phyloP scores from a whole-genome alignment of 35 echinoderm and acorn worm genomes.

The Apostichopus parvimensis region DNA sequence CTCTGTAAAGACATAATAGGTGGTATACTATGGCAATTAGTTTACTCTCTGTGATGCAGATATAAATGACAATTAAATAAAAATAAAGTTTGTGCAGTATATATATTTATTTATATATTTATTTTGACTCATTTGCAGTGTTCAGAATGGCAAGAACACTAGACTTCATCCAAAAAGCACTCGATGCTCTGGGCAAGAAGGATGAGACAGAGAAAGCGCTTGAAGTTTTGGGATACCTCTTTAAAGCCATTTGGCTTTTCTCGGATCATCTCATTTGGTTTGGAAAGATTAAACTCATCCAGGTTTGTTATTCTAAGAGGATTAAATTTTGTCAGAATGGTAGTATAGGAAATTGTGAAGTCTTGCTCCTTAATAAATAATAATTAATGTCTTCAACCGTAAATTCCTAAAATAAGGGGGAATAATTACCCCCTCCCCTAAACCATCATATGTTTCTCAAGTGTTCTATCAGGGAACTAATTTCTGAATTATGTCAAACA shows the following conservation, averaged over 20 bases:
- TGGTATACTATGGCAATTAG: no score
- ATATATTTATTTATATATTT: background rate
- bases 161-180: constrained; percentile 77
- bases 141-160: constrained; percentile 82
- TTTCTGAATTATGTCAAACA: no score
- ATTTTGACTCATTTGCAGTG: constrained; percentile 43
- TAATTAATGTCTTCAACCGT: no score
- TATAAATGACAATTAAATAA: no score
- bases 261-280: constrained; percentile 87
- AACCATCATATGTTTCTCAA: no score
- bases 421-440: background rate
- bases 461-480: no score
- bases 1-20: no score
- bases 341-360: no score
- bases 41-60: no score
- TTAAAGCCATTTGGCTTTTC: constrained; percentile 79
- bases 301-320: constrained; percentile 36
- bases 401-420: no score
- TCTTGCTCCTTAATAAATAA: no score
- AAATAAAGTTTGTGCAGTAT: no score
- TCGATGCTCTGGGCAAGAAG: constrained; percentile 63
- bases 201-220: constrained; percentile 69
- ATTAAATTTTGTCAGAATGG: background rate
- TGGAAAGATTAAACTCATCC: constrained; percentile 70
- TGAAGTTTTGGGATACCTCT: constrained; percentile 61